Conservation (phyloP, 2,797 vertebrate genomes). For the Melanotaenia maccullochi region DNA sequence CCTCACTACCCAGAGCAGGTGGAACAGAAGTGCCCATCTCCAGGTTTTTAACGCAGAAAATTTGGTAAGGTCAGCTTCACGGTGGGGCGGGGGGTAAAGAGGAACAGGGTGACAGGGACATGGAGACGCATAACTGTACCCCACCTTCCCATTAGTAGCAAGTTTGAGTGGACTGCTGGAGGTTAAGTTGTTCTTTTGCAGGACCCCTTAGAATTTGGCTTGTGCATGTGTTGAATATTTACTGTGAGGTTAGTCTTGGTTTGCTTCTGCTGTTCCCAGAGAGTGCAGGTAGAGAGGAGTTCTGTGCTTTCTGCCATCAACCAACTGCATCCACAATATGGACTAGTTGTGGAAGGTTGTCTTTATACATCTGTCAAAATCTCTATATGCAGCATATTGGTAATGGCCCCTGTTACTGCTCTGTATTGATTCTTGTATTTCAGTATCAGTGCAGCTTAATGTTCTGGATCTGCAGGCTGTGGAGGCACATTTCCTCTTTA, state of each 20-base stretch:
- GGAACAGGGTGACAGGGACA: constrained; percentile 17
- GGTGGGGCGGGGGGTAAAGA: constrained; percentile 30
- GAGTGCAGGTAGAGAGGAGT: constrained; percentile 24
- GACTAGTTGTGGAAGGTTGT: constrained; percentile 1
- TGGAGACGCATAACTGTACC: constrained; percentile 29
- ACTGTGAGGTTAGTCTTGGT: constrained; percentile 49
- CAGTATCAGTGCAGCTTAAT: constrained; percentile 28
- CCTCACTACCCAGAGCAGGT: constrained; percentile 33
- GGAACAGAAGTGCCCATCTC: constrained; percentile 41
- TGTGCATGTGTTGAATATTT: constrained; percentile 68
- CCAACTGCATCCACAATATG: constrained; percentile 33
- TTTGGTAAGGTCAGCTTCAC: constrained; percentile 14
- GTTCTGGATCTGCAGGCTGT: constrained; percentile 18
- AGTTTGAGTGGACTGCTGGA: constrained; percentile 51
- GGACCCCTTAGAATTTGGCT: constrained; percentile 60
- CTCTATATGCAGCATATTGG: constrained; percentile 7
- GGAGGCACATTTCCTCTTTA: constrained; percentile 11
- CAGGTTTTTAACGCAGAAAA: constrained; percentile 28
- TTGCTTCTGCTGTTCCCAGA: constrained; percentile 29
- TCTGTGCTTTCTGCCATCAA: constrained; percentile 32
- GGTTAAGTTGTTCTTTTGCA: constrained; percentile 63
- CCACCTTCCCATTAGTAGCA: constrained; percentile 57
- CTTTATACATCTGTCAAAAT: constrained; percentile 33
- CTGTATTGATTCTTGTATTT: constrained; percentile 17
- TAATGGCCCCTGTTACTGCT: constrained; percentile 21